phyloP scores from a whole-genome alignment of 2,888 invertebrate genomes.

The Machimus atricapillus region DNA sequence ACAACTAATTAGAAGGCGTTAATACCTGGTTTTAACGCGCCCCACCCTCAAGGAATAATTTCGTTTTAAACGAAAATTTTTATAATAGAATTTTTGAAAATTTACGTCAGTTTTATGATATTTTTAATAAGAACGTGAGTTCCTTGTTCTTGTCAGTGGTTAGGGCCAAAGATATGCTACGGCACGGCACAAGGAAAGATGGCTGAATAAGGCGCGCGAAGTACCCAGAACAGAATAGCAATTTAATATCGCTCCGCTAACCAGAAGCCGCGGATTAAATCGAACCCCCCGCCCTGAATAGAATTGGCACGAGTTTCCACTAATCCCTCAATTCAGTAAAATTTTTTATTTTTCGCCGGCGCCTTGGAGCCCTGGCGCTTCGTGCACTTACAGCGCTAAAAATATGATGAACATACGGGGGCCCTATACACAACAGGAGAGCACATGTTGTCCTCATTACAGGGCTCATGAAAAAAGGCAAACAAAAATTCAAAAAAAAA shows the following conservation, averaged over 20 bases:
- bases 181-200: not conserved
- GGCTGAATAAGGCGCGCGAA: not conserved
- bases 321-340: not conserved
- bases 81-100: not conserved
- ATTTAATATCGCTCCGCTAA: not conserved
- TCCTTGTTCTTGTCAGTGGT: not conserved
- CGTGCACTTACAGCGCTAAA: not conserved
- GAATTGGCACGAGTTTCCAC: not conserved
- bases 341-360: not conserved
- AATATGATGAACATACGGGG: conserved; percentile 9
- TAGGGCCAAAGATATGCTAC: not conserved
- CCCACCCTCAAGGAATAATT: not conserved
- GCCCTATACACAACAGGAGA: not conserved
- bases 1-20: no score
- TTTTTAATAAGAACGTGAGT: not conserved
- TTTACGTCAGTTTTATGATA: not conserved
- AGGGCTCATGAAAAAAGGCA: not conserved
- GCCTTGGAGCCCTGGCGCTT: not conserved
- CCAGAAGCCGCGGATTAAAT: not conserved
- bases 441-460: conserved; percentile 26
- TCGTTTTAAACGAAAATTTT: not conserved
- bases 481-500: not conserved
- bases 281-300: not conserved
- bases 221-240: not conserved
- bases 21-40: not conserved